A percentile compares a stretch with the other conserved stretches of the same genome.
These are phyloP conservation scores for Pseudomyrmex flavicornis DNA, from an alignment of 1,140 invertebrate genomes.

Conservation along the genomic window DNA sequence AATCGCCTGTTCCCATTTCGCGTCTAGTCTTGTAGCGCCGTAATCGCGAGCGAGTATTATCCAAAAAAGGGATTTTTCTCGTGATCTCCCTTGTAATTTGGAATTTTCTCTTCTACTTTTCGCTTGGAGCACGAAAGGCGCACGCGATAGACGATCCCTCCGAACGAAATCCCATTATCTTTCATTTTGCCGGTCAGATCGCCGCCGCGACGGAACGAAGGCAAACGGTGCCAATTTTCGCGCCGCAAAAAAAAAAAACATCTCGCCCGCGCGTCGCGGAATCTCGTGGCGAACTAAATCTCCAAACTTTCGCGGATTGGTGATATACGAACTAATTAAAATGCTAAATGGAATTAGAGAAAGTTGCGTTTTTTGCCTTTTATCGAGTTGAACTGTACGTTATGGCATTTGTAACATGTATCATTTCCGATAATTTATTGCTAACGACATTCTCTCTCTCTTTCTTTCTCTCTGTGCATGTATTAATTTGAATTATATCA, in stretches of 20 bases:
- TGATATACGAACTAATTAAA: conserved; percentile 42
- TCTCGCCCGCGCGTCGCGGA: neutral
- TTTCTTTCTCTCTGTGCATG: neutral
- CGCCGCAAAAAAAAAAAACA: conserved; percentile 43
- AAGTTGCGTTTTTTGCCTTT: conserved; percentile 2
- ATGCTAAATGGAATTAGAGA: conserved; percentile 12
- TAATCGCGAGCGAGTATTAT: conserved; percentile 19
- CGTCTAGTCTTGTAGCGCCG: too few species aligned
- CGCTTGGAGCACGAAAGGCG: neutral
- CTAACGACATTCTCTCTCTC: neutral
- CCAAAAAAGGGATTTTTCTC: conserved; percentile 13
- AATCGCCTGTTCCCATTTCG: too few species aligned
- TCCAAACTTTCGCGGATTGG: neutral
- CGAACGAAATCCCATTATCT: conserved; percentile 51
- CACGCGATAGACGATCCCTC: conserved; percentile 20
- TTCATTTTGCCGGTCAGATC: conserved; percentile 44
- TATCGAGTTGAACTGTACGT: neutral
- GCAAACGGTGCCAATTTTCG: conserved; percentile 39
- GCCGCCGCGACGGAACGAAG: neutral
- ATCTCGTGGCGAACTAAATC: conserved; percentile 13
- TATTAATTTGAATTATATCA: neutral
- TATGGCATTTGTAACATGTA: neutral
- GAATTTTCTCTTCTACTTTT: conserved; percentile 8
- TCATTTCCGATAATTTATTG: conserved; percentile 5
- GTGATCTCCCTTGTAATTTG: neutral